phyloP scores from a whole-genome alignment of 2,113 vertebrate genomes.

The Neofelis nebulosa region DNA sequence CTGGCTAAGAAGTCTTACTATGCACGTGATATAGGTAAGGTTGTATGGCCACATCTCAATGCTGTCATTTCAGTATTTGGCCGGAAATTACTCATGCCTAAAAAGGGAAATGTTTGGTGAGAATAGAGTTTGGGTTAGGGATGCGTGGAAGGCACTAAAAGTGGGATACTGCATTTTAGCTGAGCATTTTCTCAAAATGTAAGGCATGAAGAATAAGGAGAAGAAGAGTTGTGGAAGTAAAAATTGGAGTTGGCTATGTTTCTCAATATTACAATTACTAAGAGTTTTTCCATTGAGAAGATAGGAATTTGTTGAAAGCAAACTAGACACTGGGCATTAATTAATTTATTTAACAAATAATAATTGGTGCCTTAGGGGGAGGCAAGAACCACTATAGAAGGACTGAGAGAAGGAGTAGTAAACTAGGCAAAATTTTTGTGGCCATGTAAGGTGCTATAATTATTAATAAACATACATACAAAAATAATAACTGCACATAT shows the following conservation, averaged over 20 bases:
- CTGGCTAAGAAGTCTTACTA: neutral
- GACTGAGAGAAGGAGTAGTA: neutral
- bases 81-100: neutral
- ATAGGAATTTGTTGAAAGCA: neutral
- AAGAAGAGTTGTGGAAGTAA: neutral
- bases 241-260: neutral
- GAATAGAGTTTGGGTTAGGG: neutral
- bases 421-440: neutral
- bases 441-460: neutral
- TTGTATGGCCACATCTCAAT: neutral
- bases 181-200: neutral
- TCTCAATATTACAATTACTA: neutral
- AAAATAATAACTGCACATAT: neutral
- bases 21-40: neutral
- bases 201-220: neutral
- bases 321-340: neutral
- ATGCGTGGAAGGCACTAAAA: neutral
- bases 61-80: neutral
- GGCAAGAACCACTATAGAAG: neutral
- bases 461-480: neutral
- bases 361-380: neutral
- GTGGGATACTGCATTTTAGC: neutral
- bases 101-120: neutral
- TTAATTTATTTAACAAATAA: neutral
- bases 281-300: neutral